A percentile compares a stretch with the other conserved stretches of the same genome.
These are phyloP conservation scores for Conistra vaccinii DNA, from an alignment of 2,888 invertebrate genomes.

Conservation along the genomic window DNA sequence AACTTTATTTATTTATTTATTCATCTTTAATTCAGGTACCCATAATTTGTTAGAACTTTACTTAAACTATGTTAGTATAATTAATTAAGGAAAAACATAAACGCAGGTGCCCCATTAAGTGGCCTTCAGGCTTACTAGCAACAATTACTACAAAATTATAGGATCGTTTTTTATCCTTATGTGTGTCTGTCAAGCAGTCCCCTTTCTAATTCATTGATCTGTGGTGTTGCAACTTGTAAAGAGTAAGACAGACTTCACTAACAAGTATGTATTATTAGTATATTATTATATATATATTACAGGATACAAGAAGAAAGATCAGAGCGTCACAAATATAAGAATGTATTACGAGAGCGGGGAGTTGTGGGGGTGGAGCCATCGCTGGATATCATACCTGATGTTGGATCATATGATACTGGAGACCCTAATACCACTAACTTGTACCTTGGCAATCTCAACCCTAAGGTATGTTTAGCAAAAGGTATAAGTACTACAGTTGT, in stretches of 20 bases:
- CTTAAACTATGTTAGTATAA: too few relatives aligned
- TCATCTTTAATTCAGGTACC: too few relatives aligned
- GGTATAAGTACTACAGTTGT: too few relatives aligned
- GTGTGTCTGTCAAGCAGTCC: too few relatives aligned
- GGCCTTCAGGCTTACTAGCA: too few relatives aligned
- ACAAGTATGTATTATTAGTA: neutral
- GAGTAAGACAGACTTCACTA: neutral
- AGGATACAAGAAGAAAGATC: conserved; percentile 99
- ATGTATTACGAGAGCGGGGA: conserved; percentile 91
- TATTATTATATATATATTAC: conserved; percentile 43
- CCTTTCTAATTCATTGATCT: too few relatives aligned
- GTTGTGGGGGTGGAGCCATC: conserved; percentile 77
- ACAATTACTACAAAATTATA: too few relatives aligned
- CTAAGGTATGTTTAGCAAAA: conserved; percentile 92
- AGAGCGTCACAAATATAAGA: conserved; percentile 98
- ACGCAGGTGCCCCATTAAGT: too few relatives aligned
- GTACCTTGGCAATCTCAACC: conserved; percentile 99
- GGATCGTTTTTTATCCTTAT: too few relatives aligned
- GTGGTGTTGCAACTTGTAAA: neutral
- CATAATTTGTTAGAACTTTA: too few relatives aligned
- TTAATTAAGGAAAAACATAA: too few relatives aligned
- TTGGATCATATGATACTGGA: conserved; percentile 97
- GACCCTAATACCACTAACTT: conserved; percentile 99
- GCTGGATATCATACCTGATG: conserved; percentile 87
- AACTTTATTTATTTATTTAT: too few relatives aligned